phyloP scores from a whole-genome alignment of 2,797 vertebrate species.

The Menidia menidia region DNA sequence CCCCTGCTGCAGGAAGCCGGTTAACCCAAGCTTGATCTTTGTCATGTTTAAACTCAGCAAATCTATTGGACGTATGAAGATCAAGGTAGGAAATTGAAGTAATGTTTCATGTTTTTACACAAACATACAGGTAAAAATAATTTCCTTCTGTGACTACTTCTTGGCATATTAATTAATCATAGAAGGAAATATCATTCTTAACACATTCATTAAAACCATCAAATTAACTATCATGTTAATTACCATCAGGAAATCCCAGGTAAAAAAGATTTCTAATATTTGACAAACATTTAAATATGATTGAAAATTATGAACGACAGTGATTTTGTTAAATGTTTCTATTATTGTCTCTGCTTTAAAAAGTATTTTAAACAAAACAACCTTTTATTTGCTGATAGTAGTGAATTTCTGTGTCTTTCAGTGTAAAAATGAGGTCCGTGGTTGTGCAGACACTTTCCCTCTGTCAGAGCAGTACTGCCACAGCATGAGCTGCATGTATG shows the following conservation, averaged over 20 bases:
- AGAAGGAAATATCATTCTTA: background rate
- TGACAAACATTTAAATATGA: too few species aligned
- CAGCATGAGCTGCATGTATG: slow-evolving; percentile 80
- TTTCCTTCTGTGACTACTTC: background rate
- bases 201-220: background rate
- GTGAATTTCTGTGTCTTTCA: slow-evolving; percentile 48
- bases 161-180: background rate
- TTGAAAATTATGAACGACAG: background rate
- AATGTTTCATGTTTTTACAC: background rate
- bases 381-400: background rate
- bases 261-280: too few species aligned
- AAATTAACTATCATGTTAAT: background rate
- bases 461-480: slow-evolving; percentile 84
- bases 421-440: slow-evolving; percentile 86
- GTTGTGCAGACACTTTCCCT: slow-evolving; percentile 83
- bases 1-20: slow-evolving; percentile 86
- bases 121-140: background rate
- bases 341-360: too few species aligned
- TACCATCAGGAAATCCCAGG: too few species aligned
- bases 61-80: slow-evolving; percentile 84
- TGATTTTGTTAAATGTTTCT: background rate
- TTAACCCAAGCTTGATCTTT: slow-evolving; percentile 82
- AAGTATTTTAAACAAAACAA: background rate
- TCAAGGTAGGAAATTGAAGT: slow-evolving; percentile 79
- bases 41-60: slow-evolving; percentile 86